phyloP scores from a whole-genome alignment of 2,888 invertebrate genomes.

The Horisme vitalbata region DNA sequence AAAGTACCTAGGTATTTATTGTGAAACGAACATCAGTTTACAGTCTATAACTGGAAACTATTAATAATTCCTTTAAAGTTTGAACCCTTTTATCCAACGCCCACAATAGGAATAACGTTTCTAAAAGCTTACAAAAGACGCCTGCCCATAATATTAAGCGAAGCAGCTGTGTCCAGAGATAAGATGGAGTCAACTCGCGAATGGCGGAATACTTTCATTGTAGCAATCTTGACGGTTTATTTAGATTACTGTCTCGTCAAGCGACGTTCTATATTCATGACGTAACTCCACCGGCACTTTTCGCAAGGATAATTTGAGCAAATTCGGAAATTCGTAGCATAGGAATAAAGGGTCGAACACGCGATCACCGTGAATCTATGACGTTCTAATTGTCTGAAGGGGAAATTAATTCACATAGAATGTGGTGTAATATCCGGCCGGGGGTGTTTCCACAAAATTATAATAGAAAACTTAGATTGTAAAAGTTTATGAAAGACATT shows the following conservation, averaged over 20 bases:
- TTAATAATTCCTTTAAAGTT: no score
- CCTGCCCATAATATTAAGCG: slow-evolving; percentile 18
- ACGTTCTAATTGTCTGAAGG: not conserved
- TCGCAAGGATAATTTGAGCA: slow-evolving; percentile 38
- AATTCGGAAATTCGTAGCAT: slow-evolving; percentile 48
- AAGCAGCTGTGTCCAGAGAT: slow-evolving; percentile 22
- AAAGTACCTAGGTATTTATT: no score
- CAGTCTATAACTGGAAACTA: no score
- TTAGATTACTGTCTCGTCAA: slow-evolving; percentile 35
- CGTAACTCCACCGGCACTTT: slow-evolving; percentile 43
- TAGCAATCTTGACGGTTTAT: slow-evolving; percentile 46
- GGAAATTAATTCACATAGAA: no score
- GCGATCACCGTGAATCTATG: not conserved
- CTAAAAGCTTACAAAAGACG: slow-evolving; percentile 14
- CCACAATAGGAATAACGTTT: slow-evolving; percentile 15
- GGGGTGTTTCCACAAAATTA: no score
- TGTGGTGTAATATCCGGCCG: no score
- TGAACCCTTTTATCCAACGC: no score
- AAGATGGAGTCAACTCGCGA: slow-evolving; percentile 40
- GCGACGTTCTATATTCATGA: slow-evolving; percentile 57
- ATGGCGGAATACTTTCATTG: slow-evolving; percentile 50
- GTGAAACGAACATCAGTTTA: no score
- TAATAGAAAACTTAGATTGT: no score
- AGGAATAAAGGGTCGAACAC: not conserved
- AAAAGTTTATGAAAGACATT: no score